phyloP scores from a whole-genome alignment of 2,797 vertebrate species.

The Neostethus bicornis region DNA sequence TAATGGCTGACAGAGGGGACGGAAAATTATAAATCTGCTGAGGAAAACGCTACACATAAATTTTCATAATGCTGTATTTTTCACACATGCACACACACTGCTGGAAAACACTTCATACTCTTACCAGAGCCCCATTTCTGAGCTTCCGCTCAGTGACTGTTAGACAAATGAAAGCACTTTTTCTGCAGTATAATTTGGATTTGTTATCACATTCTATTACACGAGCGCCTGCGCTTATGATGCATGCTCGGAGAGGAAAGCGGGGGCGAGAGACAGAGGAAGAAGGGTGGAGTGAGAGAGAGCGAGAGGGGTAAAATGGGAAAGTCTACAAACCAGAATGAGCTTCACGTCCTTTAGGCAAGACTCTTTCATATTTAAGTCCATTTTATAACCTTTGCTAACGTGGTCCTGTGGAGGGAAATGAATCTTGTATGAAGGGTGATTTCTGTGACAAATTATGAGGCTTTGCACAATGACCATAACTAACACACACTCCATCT shows the following conservation, averaged over 20 bases:
- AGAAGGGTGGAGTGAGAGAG: slow-evolving; percentile 17
- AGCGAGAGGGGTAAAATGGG: slow-evolving; percentile 22
- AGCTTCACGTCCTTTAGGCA: slow-evolving; percentile 74
- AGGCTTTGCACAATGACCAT: slow-evolving; percentile 49
- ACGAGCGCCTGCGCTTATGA: slow-evolving; percentile 49
- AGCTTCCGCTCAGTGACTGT: slow-evolving; percentile 38
- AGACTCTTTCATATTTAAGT: slow-evolving; percentile 79
- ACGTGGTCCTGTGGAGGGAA: slow-evolving; percentile 56
- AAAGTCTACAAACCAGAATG: slow-evolving; percentile 59
- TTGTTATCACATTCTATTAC: slow-evolving; percentile 71
- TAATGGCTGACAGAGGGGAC: slow-evolving; percentile 48
- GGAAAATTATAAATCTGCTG: slow-evolving; percentile 66
- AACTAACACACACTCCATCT: slow-evolving; percentile 45
- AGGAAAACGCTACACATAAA: slow-evolving; percentile 63
- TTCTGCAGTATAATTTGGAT: slow-evolving; percentile 67
- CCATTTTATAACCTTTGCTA: slow-evolving; percentile 77
- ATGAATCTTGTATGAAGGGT: slow-evolving; percentile 78
- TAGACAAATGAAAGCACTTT: slow-evolving; percentile 68
- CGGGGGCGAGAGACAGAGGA: slow-evolving; percentile 10
- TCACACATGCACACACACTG: slow-evolving; percentile 21
- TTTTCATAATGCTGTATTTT: slow-evolving; percentile 71
- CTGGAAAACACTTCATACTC: slow-evolving; percentile 32
- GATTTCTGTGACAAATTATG: slow-evolving; percentile 71
- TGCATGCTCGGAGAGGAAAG: slow-evolving; percentile 41
- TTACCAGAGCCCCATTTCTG: slow-evolving; percentile 60